Percentiles rank a stretch among this genome's conserved stretches.
Evolutionary conservation across 2,797 vertebrate species (phyloP).

Genomic region (Chelonia mydas): DNA sequence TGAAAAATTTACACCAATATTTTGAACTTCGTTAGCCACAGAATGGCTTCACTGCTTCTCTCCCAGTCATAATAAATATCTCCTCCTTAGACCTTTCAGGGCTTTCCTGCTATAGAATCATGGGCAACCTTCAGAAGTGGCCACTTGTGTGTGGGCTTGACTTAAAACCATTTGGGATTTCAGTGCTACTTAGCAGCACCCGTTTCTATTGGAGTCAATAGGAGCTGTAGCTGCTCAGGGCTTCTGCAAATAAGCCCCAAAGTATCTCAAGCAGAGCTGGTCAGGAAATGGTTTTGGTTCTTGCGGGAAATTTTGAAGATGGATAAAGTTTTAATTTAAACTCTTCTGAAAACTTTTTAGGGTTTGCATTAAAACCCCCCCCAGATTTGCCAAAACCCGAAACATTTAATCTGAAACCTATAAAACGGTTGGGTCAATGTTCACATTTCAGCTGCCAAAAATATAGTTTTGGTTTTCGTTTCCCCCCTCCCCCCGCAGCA

Average conservation of each 20-base stretch:
- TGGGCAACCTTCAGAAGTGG: neutral
- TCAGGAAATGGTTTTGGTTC: neutral
- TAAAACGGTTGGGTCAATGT: neutral
- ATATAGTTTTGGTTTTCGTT: neutral
- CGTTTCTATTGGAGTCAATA: neutral
- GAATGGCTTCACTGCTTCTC: conserved; percentile 20
- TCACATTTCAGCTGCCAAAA: neutral
- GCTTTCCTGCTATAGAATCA: neutral
- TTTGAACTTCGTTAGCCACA: conserved; percentile 70
- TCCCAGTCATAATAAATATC: neutral
- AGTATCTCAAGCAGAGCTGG: neutral
- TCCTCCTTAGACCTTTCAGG: neutral
- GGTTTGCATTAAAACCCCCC: neutral
- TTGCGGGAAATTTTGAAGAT: neutral
- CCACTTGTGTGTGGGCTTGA: neutral
- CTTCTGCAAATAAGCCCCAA: neutral
- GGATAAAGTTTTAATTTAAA: neutral
- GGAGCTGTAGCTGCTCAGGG: neutral
- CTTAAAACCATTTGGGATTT: neutral
- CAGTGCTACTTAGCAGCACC: neutral
- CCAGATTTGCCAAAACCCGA: neutral
- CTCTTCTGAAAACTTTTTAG: neutral
- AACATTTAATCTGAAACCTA: neutral
- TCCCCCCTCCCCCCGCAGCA: rapidly evolving
- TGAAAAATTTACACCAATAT: conserved; percentile 65